Conservation (phyloP, 1,140 invertebrate species). For the Cheumatopsyche charites region DNA sequence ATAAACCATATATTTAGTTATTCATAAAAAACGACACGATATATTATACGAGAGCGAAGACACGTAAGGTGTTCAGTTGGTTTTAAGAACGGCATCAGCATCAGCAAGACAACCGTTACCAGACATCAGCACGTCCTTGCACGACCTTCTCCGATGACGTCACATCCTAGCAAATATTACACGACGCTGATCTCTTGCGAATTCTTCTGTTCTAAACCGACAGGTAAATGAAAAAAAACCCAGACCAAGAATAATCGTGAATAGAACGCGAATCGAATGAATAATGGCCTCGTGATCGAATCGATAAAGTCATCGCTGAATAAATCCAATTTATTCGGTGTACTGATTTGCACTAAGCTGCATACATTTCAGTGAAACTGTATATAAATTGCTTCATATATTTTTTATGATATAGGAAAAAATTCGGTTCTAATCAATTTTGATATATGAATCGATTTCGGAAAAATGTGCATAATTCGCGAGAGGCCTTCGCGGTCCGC, state of each 20-base stretch:
- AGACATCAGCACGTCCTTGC: conserved; percentile 32
- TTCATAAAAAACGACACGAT: too few species aligned
- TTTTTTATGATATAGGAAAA: too few species aligned
- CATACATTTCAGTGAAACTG: too few species aligned
- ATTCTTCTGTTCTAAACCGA: background rate
- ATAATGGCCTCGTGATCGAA: background rate
- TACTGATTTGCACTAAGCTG: too few species aligned
- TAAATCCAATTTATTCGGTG: too few species aligned
- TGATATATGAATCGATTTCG: too few species aligned
- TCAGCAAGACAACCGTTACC: conserved; percentile 18
- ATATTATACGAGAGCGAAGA: background rate
- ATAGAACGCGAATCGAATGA: background rate
- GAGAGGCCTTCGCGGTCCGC: background rate
- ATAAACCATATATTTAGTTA: too few species aligned
- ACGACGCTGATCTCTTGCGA: background rate
- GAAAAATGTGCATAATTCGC: background rate
- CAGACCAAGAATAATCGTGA: background rate
- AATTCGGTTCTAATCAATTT: too few species aligned
- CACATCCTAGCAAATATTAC: conserved; percentile 7
- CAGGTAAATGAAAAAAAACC: conserved; percentile 10
- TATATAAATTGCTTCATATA: too few species aligned
- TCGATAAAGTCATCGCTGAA: background rate
- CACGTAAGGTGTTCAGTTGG: background rate
- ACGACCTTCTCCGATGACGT: conserved; percentile 32
- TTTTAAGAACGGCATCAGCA: conserved; percentile 9